Base-by-base conservation (phyloP, 2,113 vertebrate species). In the Equus quagga region DNA sequence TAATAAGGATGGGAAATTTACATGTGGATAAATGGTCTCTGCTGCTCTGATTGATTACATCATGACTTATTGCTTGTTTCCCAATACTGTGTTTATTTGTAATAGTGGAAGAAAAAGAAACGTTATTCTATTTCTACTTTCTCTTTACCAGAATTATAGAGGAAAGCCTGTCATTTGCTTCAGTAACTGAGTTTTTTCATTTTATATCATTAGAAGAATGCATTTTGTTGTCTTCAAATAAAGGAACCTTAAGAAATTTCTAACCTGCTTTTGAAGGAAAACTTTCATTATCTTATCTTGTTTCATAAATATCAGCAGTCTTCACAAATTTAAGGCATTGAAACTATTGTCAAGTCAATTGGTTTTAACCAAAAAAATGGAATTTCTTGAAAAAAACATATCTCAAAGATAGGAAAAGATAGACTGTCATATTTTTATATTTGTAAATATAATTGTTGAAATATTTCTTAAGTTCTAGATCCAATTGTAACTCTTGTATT, bases 171-270 rank as follows among this genome's bases (percentile, higher is more conserved):
- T 24, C 89, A 84, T 95, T 97, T 95, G 21, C 13, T 54, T 85
- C 58, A 26, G 26, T 75, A 97, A 81, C n/a, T 94, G 8, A 58
- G 18, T 10, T 78, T 80, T 84, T 90, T 86, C 36, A n/a, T 94
- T 97, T 92, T 82, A n/a, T 93, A 84, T 89, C 82, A 56, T 84
- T 94, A 96, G 46, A 89, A 58, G 91, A 73, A 89, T 96, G 3
- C 76, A 92, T 60, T 88, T 97, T 97, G 70, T 90, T 96, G 14
- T 86, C 85, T 97, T 97, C 94, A 91, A 80, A 56, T 96, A 33
- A 96, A 93, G 51, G 65, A 17, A 92, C 96, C 75, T 81, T 26
- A 92, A 62, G 44, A 98, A 46, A 86, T 91, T 92, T 97, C 62
- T 97, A 65, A 91, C 78, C 95, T 97, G 28, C 96, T 97, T 93